These are phyloP conservation scores for Aphelocoma californica DNA, from an alignment of 2,797 vertebrate species.

Conservation along the genomic window DNA sequence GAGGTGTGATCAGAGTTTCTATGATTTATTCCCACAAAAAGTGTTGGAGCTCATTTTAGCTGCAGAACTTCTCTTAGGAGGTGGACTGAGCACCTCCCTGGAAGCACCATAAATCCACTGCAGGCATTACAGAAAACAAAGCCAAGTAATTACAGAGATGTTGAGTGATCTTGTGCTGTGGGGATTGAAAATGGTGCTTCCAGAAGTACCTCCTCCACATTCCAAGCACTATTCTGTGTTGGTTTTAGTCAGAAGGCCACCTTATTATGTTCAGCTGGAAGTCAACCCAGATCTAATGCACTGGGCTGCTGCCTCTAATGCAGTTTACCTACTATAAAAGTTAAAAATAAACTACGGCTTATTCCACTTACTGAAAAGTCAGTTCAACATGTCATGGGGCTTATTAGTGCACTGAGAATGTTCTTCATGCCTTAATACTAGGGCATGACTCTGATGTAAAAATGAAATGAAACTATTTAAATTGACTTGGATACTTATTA, in stretches of 20 bases:
- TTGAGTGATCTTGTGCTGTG: not conserved
- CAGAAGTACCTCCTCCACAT: not conserved
- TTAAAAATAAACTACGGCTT: constrained; percentile 52
- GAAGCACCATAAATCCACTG: not conserved
- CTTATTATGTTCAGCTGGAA: constrained; percentile 5
- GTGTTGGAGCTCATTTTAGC: not conserved
- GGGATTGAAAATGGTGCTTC: not conserved
- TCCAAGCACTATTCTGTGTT: not conserved
- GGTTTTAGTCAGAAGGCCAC: not conserved
- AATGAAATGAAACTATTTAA: constrained; percentile 62
- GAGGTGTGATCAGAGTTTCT: not conserved
- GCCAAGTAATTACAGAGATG: not conserved
- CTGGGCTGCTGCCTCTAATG: not conserved
- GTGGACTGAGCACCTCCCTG: not conserved
- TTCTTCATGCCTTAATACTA: constrained; percentile 58
- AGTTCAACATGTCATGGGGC: constrained; percentile 36
- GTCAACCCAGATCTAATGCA: not conserved
- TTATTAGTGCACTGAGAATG: constrained; percentile 52
- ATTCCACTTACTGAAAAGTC: constrained; percentile 4
- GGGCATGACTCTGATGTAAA: constrained; percentile 59
- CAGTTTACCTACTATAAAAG: constrained; percentile 4
- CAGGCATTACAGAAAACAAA: not conserved
- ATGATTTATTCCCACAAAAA: not conserved
- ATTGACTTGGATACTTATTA: constrained; percentile 67
- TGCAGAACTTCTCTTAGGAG: not conserved